These are phyloP conservation scores for Crotalus horridus DNA, from an alignment of 2,113 vertebrate species.

Conservation along the genomic window DNA sequence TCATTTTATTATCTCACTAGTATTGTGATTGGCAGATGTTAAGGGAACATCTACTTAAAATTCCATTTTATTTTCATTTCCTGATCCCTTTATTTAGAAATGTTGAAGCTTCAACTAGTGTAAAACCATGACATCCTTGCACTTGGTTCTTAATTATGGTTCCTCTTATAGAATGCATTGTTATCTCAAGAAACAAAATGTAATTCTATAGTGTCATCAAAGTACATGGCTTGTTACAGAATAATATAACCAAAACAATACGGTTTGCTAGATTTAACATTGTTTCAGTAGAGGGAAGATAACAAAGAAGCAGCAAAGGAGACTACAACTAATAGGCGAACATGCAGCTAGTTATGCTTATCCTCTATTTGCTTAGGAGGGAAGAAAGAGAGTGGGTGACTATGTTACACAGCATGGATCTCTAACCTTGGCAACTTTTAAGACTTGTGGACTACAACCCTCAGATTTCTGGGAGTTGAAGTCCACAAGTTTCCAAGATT, in stretches of 20 bases:
- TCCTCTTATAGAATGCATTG: background rate
- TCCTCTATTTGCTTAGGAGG: background rate
- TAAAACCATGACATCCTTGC: background rate
- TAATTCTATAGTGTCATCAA: background rate
- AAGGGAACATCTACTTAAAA: background rate
- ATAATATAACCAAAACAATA: background rate
- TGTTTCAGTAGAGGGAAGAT: background rate
- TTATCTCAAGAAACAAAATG: background rate
- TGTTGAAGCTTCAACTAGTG: background rate
- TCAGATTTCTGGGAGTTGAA: no score
- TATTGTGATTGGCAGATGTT: background rate
- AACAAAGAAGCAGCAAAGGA: background rate
- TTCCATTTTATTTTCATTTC: background rate
- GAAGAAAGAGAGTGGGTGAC: background rate
- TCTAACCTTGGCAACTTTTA: no score
- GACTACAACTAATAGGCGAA: background rate
- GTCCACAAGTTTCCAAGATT: background rate
- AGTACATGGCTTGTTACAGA: background rate
- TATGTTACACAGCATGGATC: background rate
- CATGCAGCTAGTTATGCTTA: no score
- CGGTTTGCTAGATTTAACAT: background rate
- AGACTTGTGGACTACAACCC: no score
- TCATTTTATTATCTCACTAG: background rate
- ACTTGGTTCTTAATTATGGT: background rate
- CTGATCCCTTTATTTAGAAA: background rate